Percentiles rank a stretch among this genome's conserved stretches.
Evolutionary conservation across 2,888 invertebrate genomes (phyloP).

Genomic region (Drosophila percnosoma): DNA sequence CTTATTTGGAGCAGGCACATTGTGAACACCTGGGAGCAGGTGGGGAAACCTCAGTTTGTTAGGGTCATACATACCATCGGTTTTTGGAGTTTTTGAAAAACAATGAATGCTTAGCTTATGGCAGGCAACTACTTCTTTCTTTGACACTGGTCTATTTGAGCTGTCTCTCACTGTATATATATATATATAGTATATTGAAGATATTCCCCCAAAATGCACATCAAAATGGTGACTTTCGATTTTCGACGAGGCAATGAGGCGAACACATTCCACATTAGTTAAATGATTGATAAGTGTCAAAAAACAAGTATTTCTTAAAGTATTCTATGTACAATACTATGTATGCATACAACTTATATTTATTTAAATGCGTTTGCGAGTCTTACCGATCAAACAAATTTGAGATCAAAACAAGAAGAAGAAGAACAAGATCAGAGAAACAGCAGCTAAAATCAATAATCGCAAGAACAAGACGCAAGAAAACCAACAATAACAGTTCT

Average conservation of each 20-base stretch:
- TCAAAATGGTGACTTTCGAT: conserved; percentile 13
- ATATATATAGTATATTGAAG: background rate
- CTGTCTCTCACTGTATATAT: no score
- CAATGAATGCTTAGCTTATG: no score
- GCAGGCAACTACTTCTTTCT: no score
- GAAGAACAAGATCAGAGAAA: background rate
- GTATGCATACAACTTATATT: conserved; percentile 35
- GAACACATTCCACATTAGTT: conserved; percentile 56
- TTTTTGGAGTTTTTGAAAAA: no score
- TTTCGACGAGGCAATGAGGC: conserved; percentile 44
- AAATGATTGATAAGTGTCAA: conserved; percentile 47
- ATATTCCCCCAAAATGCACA: conserved; percentile 27
- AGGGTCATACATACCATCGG: no score
- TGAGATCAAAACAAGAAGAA: background rate
- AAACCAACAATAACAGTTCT: conserved; percentile 43
- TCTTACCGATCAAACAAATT: background rate
- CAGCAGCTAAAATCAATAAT: conserved; percentile 26
- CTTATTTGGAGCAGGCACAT: no score
- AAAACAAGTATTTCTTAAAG: conserved; percentile 57
- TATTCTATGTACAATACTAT: conserved; percentile 51
- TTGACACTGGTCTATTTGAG: no score
- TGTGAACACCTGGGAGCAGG: no score
- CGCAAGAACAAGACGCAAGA: conserved; percentile 30
- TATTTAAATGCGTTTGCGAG: conserved; percentile 36
- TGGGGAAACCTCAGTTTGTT: no score